phyloP scores from a whole-genome alignment of 2,797 vertebrate genomes.

The Morelia viridis region DNA sequence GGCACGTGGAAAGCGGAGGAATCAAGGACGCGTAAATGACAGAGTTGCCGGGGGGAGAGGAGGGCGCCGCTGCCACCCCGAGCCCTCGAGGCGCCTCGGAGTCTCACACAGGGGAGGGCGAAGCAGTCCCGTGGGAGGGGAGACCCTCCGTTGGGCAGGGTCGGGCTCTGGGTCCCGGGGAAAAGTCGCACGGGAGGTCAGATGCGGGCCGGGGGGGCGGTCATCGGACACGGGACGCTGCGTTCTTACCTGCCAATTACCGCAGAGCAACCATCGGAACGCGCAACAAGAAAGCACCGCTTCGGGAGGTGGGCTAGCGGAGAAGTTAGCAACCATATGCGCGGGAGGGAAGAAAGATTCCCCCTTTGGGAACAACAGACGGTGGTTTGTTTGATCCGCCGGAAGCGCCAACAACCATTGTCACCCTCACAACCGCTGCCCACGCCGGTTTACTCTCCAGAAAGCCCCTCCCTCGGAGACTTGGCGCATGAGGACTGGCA shows the following conservation, averaged over 20 bases:
- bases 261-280: background rate
- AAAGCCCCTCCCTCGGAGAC: background rate
- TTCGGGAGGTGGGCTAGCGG: background rate
- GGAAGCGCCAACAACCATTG: background rate
- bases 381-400: background rate
- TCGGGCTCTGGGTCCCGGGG: background rate
- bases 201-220: background rate
- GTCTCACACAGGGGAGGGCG: background rate
- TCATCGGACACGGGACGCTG: background rate
- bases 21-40: background rate
- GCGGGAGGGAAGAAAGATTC: accelerated
- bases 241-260: background rate
- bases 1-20: background rate
- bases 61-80: background rate
- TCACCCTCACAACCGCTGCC: background rate
- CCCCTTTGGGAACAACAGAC: background rate
- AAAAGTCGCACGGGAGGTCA: background rate
- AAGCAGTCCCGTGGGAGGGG: background rate
- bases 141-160: background rate
- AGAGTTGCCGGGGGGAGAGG: background rate
- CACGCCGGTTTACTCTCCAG: background rate
- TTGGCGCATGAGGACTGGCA: background rate
- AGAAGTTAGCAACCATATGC: background rate
- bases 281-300: background rate
- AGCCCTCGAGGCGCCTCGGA: background rate